Evolutionary conservation across 2,797 vertebrate species (phyloP), one percentile per base, ranked within the genome.

Genomic region (Oreochromis mossambicus): DNA sequence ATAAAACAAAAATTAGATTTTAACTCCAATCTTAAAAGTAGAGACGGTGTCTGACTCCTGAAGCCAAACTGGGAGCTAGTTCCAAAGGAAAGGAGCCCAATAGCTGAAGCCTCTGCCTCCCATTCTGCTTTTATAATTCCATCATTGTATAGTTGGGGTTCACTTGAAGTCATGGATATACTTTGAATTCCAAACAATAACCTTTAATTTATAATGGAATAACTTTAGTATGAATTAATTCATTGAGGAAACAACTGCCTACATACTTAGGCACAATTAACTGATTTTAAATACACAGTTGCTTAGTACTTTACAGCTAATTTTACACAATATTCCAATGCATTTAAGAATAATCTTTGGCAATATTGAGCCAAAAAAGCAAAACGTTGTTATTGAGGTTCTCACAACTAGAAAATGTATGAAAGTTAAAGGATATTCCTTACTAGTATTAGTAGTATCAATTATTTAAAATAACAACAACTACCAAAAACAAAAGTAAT

Each of bases 1-100:
- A 63, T n/a, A n/a, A 34, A 63, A 36, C 58, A 63, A 61, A 61
- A 63, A 32, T 36, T 2, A 36, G 17, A 36, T 36, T 63, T 63
- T 0, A 63, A 63, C 32, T n/a, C 17, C 0, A 63, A 36, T 36
- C 58, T 63, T 36, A 12, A 36, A n/a, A n/a, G 17, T 36, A 36
- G 52, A 54, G 61, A 66, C 0, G 1, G 11, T 38, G 61, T 66
- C 34, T 38, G 61, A 21, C 19, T 38, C 19, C 34, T 14, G 34
- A 66, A 38, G 11, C 61, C 61, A 66, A 38, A 13, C 61, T 66
- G 61, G 61, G 19, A 66, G 19, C 61, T 38, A 21, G 0, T 21
- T 66, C 34, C 11, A 66, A 34, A 36, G 58, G 58, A 63, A 36
- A 63, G 32, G 32, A 2, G 41, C 41, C 41, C 5, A 12, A 26